Evolutionary conservation across 2,797 vertebrate species (phyloP).

Genomic region (Staurois parvus): DNA sequence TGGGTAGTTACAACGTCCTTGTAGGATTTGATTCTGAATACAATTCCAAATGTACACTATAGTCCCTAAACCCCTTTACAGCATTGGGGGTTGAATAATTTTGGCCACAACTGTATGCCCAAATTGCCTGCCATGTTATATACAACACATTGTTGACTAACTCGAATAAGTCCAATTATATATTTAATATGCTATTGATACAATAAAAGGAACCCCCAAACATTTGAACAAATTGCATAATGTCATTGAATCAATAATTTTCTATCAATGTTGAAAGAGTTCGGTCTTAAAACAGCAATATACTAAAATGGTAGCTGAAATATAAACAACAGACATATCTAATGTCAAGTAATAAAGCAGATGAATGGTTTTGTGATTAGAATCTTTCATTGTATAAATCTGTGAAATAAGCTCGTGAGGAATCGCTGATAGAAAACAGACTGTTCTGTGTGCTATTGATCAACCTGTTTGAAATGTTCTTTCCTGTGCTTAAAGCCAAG

Average conservation of each 20-base stretch:
- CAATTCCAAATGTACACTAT: no score
- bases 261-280: background rate
- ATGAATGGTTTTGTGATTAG: conserved; percentile 83
- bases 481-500: conserved; percentile 72
- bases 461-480: conserved; percentile 78
- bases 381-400: conserved; percentile 79
- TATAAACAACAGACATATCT: conserved; percentile 76
- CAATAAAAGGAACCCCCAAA: background rate
- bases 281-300: conserved; percentile 35
- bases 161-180: background rate
- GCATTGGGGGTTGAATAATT: no score
- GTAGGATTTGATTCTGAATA: no score
- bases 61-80: no score
- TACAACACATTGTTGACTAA: background rate
- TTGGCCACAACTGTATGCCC: no score
- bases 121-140: background rate
- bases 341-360: conserved; percentile 83
- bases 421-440: conserved; percentile 85
- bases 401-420: conserved; percentile 80
- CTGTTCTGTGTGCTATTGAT: conserved; percentile 79
- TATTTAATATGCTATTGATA: background rate
- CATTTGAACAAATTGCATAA: background rate
- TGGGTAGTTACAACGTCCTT: no score
- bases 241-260: background rate
- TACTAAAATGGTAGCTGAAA: conserved; percentile 77